Percentiles rank a stretch among this genome's conserved stretches.
phyloP scores from a whole-genome alignment of 2,113 vertebrate species.

The Hyaena hyaena region DNA sequence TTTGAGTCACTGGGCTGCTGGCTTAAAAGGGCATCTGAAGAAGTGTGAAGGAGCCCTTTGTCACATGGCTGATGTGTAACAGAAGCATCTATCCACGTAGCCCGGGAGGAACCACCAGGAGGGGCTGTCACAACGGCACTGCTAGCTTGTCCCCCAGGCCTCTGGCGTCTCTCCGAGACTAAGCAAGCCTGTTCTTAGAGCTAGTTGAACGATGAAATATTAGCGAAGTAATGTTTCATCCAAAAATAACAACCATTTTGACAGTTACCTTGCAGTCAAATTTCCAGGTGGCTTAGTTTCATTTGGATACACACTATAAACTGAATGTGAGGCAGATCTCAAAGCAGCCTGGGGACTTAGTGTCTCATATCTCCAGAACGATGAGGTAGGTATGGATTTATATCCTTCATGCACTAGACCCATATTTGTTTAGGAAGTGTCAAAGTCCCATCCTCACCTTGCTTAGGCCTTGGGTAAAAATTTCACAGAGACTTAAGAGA shows the following conservation, averaged over 20 bases:
- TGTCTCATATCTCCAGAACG: background rate
- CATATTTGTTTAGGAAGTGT: background rate
- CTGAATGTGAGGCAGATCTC: background rate
- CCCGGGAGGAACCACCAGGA: background rate
- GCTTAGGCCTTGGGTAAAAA: background rate
- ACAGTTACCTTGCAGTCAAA: conserved; percentile 13
- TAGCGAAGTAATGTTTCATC: background rate
- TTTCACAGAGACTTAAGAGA: background rate
- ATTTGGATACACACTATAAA: background rate
- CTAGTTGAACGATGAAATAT: background rate
- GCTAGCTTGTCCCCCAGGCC: background rate
- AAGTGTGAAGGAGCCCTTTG: background rate
- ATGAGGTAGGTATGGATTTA: background rate
- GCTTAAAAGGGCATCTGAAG: background rate
- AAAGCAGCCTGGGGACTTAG: background rate
- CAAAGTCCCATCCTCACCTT: background rate
- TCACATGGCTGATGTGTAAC: background rate
- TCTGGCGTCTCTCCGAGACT: background rate
- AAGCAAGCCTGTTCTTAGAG: background rate
- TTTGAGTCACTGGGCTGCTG: background rate
- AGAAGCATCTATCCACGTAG: background rate
- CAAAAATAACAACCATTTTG: conserved; percentile 16
- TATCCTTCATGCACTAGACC: background rate
- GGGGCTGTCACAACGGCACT: background rate
- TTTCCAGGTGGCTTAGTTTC: conserved; percentile 38